Evolutionary conservation across 2,113 vertebrate species (phyloP).

Genomic region (Elaphurus davidianus): DNA sequence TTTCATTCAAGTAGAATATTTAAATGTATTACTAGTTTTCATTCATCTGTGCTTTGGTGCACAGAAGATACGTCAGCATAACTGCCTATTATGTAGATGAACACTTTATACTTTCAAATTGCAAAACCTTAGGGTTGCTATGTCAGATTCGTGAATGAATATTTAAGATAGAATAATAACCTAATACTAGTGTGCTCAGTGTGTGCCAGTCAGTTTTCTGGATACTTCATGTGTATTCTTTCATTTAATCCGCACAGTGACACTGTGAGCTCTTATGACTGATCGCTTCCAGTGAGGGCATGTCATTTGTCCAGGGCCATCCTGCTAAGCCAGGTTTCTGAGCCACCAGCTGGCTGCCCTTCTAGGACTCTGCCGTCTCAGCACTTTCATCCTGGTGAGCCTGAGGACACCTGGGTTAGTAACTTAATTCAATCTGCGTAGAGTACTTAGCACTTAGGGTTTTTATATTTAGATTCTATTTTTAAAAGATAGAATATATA

Average conservation of each 20-base stretch:
- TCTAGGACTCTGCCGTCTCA: neutral
- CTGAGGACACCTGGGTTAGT: neutral
- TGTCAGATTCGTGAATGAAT: slow-evolving; percentile 33
- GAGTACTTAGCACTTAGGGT: neutral
- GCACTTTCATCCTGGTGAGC: neutral
- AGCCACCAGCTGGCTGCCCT: neutral
- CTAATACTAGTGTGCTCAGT: neutral
- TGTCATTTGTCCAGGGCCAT: neutral
- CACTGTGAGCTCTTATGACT: neutral
- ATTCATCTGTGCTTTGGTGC: slow-evolving; percentile 17
- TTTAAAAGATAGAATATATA: neutral
- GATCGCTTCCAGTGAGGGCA: neutral
- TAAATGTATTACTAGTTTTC: slow-evolving; percentile 37
- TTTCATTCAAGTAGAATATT: slow-evolving; percentile 36
- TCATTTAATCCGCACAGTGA: neutral
- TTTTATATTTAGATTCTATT: neutral
- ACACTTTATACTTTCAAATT: slow-evolving; percentile 54
- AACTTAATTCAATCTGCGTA: neutral
- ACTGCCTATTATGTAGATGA: slow-evolving; percentile 42
- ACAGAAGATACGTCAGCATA: neutral
- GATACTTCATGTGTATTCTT: neutral
- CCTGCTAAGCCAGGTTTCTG: neutral
- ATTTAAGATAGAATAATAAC: slow-evolving; percentile 43
- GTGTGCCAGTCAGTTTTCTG: neutral
- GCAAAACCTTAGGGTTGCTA: slow-evolving; percentile 3